Evolutionary conservation across 2,888 invertebrate species (phyloP), one percentile per base, ranked within the genome.

Genomic region (Lasioglossum lativentre): DNA sequence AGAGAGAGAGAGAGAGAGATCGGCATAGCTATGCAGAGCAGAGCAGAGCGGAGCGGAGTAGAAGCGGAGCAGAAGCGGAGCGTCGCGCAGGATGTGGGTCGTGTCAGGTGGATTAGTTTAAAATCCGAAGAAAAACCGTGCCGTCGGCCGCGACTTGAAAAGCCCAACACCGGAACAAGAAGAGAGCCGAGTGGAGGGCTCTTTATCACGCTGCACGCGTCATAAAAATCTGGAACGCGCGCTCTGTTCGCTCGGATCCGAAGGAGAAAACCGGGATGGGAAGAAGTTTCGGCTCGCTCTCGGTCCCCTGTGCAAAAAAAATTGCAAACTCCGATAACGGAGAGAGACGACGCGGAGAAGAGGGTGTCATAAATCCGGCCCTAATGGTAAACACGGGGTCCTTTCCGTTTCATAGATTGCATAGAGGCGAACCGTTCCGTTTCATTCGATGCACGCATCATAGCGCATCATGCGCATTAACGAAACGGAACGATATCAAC

Each of bases 171-270:
- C 42, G 42, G 77, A 70, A 77, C 66, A 84, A 85, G 83, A 85
- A 85, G 78, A 19, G 70, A 84, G 75, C 42, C 38, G 75, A 72
- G 84, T 85, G 75, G 75, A 85, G 85, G 83, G 84, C 84, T 78
- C 85, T 85, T 85, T 85, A 78, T 85, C 85, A 83, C 85, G 85
- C 75, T 75, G 85, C 78, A 78, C 71, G 71, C 84, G 85, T 83
- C 84, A 84, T 85, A 75, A 66, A 85, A 85, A 85, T 85, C 75
- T 85, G 78, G 85, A 84, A 84, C 85, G 84, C 66, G 75, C 71
- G 75, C 27, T 59, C 59, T n/a, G 59, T 5, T 14, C 59, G 59
- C 59, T 27, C 27, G 63, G 63, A 63, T 16, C 85, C 70, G 45
- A 47, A 71, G 78, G 56, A 71, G 19, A 56, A n/a, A n/a, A 63